A percentile compares a stretch with the other conserved stretches of the same genome.
Evolutionary conservation across 2,113 vertebrate genomes (phyloP).

Genomic region (Mesoclemmys tuberculata): DNA sequence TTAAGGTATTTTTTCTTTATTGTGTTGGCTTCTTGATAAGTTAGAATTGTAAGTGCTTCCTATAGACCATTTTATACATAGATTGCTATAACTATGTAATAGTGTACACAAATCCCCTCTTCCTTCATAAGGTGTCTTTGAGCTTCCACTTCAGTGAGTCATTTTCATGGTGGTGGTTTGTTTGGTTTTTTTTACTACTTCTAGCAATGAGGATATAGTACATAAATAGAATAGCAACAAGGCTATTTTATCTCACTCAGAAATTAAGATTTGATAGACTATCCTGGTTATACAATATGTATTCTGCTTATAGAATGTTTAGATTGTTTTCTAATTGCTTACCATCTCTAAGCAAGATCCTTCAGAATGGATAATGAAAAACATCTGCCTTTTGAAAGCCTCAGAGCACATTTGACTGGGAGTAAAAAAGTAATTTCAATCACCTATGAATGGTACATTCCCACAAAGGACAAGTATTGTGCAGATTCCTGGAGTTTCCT

Average conservation of each 20-base stretch:
- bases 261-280: not conserved
- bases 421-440: not conserved
- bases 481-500: not conserved
- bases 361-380: not conserved
- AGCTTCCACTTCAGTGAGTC: not conserved
- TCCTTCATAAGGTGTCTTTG: not conserved
- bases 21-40: no score
- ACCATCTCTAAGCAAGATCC: not conserved
- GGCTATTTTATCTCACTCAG: not conserved
- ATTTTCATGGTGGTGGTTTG: not conserved
- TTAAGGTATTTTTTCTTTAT: not conserved
- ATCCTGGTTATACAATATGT: not conserved
- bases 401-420: not conserved
- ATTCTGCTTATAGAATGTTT: not conserved
- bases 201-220: not conserved
- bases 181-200: not conserved
- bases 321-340: not conserved
- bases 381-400: not conserved
- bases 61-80: not conserved
- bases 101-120: not conserved
- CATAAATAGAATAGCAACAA: not conserved
- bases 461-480: not conserved
- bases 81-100: not conserved
- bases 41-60: not conserved
- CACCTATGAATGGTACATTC: not conserved